Conservation (phyloP, 2,888 invertebrate genomes). For the Byasa hedistus region DNA sequence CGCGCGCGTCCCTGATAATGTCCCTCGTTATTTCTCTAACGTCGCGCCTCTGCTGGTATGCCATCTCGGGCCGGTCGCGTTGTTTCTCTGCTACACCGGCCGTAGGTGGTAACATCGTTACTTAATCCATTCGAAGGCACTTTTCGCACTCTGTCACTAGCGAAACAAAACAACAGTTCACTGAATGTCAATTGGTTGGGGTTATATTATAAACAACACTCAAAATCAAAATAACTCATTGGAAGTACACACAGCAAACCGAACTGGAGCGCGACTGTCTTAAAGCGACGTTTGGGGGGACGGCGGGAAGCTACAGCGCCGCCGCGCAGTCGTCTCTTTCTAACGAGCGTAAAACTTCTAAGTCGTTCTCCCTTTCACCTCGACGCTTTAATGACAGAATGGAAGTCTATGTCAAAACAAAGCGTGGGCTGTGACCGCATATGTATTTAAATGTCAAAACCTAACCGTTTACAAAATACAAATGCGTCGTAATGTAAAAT, state of each 20-base stretch:
- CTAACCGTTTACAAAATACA: slow-evolving; percentile 46
- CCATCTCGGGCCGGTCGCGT: slow-evolving; percentile 74
- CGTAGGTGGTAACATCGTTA: slow-evolving; percentile 76
- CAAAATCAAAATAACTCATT: slow-evolving; percentile 53
- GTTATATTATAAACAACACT: slow-evolving; percentile 37
- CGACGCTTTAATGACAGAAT: slow-evolving; percentile 64
- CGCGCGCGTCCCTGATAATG: slow-evolving; percentile 70
- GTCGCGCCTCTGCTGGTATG: slow-evolving; percentile 72
- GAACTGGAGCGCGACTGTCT: slow-evolving; percentile 68
- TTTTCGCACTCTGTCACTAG: slow-evolving; percentile 48
- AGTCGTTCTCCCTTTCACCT: slow-evolving; percentile 48
- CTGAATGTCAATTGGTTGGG: slow-evolving; percentile 34
- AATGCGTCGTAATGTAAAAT: slow-evolving; percentile 52
- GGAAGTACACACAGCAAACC: slow-evolving; percentile 63
- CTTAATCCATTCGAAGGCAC: slow-evolving; percentile 68
- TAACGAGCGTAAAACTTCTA: slow-evolving; percentile 36
- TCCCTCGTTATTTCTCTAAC: slow-evolving; percentile 72
- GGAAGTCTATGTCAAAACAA: slow-evolving; percentile 72
- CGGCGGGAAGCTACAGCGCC: slow-evolving; percentile 75
- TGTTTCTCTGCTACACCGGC: slow-evolving; percentile 74
- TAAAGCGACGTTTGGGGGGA: slow-evolving; percentile 51
- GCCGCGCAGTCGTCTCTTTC: slow-evolving; percentile 62
- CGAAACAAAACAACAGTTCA: slow-evolving; percentile 42
- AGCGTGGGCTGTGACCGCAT: slow-evolving; percentile 60
- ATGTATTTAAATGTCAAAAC: slow-evolving; percentile 61